Conservation (phyloP, 2,888 invertebrate genomes). For the Parelbella ahira region DNA sequence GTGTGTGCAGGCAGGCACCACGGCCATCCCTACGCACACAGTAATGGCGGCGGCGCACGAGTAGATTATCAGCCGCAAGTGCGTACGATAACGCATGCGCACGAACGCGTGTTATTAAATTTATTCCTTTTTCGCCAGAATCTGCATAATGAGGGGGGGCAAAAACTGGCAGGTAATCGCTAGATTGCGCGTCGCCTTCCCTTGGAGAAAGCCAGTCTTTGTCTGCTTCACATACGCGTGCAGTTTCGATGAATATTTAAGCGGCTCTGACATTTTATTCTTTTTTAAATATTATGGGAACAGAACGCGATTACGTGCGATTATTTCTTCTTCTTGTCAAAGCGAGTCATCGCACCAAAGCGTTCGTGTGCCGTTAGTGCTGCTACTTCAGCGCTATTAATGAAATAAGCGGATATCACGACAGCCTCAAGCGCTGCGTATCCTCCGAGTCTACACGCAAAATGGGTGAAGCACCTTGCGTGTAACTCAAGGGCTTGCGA, state of each 20-base stretch:
- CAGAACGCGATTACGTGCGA: slow-evolving; percentile 53
- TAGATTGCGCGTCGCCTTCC: slow-evolving; percentile 70
- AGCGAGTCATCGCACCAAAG: slow-evolving; percentile 42
- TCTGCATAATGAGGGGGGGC: slow-evolving; percentile 78
- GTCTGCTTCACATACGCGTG: slow-evolving; percentile 51
- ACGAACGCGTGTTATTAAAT: slow-evolving; percentile 79
- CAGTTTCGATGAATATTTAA: slow-evolving; percentile 67
- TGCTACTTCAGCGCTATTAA: slow-evolving; percentile 36
- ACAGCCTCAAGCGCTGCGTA: slow-evolving; percentile 45
- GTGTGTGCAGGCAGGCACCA: no score
- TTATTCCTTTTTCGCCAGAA: slow-evolving; percentile 78
- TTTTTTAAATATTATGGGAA: slow-evolving; percentile 57
- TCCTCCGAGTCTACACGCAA: slow-evolving; percentile 41
- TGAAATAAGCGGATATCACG: slow-evolving; percentile 44
- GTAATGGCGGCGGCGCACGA: slow-evolving; percentile 69
- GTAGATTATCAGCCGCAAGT: slow-evolving; percentile 79
- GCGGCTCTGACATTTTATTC: slow-evolving; percentile 41
- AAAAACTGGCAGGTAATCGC: slow-evolving; percentile 74
- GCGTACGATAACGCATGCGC: slow-evolving; percentile 78
- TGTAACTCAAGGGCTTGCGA: background rate
- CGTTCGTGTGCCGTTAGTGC: slow-evolving; percentile 33
- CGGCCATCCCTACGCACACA: slow-evolving; percentile 31
- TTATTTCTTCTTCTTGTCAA: slow-evolving; percentile 67
- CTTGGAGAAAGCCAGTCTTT: slow-evolving; percentile 68
- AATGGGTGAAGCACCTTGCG: background rate